Evolutionary conservation across 2,888 invertebrate species (phyloP).

Genomic region (Coremacera marginata): DNA sequence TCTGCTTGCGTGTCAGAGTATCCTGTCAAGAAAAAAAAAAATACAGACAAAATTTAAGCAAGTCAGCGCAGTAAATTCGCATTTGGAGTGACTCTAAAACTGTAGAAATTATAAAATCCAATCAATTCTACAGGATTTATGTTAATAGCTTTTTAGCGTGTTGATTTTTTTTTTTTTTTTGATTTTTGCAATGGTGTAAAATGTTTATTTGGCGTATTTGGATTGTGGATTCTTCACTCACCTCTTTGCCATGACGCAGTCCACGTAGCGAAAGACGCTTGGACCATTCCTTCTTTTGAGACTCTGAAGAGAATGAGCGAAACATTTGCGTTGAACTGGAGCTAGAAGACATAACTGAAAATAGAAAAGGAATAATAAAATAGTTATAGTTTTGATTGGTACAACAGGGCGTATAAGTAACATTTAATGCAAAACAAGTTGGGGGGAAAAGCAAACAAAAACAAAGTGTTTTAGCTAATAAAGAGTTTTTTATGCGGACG

Average conservation of each 20-base stretch:
- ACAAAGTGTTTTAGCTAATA: no score
- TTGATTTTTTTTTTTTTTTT: not conserved
- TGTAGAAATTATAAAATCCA: not conserved
- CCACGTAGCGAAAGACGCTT: constrained; percentile 80
- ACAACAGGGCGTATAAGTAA: not conserved
- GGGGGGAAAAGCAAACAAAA: no score
- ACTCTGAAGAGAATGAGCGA: constrained; percentile 77
- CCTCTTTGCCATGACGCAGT: constrained; percentile 72
- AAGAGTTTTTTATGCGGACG: no score
- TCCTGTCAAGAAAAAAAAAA: constrained; percentile 45
- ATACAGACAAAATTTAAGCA: constrained; percentile 4
- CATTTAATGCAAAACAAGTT: not conserved
- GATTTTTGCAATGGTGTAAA: not conserved
- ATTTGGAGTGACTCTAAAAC: no score
- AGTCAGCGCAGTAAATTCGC: not conserved
- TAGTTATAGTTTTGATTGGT: not conserved
- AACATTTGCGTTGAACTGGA: constrained; percentile 70
- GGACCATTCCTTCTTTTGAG: constrained; percentile 79
- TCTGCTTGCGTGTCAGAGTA: constrained; percentile 53
- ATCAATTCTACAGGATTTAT: not conserved
- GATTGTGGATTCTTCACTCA: constrained; percentile 53
- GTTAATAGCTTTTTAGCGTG: no score
- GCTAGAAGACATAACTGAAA: constrained; percentile 48
- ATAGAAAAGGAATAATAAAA: constrained; percentile 35
- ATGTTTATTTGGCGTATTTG: constrained; percentile 39